Evolutionary conservation across 2,113 vertebrate genomes (phyloP).

Genomic region (Dasyurus viverrinus): DNA sequence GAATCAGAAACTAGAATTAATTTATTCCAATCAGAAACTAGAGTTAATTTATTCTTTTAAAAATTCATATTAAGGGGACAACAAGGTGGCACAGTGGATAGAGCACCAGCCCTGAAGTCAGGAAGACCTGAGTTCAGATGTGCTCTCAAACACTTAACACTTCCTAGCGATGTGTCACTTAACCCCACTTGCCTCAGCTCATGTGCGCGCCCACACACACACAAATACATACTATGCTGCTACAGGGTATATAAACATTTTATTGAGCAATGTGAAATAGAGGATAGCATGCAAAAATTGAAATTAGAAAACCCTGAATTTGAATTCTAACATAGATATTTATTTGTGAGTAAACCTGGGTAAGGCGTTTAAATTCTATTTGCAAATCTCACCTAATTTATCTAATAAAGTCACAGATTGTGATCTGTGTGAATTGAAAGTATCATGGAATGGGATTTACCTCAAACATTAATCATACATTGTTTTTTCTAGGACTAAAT

Average conservation of each 20-base stretch:
- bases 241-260: neutral
- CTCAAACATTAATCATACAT: neutral
- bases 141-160: no score
- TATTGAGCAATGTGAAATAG: neutral
- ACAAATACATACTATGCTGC: neutral
- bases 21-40: neutral
- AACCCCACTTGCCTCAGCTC: no score
- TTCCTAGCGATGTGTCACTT: no score
- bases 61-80: neutral
- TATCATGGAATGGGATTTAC: neutral
- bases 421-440: neutral
- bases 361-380: neutral
- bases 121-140: no score
- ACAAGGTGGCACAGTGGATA: no score
- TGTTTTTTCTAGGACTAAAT: neutral
- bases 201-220: no score
- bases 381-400: neutral
- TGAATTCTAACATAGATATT: neutral
- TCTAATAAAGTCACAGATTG: neutral
- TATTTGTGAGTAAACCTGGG: neutral
- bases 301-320: neutral
- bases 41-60: neutral
- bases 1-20: neutral
- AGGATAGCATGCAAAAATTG: neutral
- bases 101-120: no score